Conservation (phyloP, 2,797 vertebrate species). For the Denticeps clupeoides region DNA sequence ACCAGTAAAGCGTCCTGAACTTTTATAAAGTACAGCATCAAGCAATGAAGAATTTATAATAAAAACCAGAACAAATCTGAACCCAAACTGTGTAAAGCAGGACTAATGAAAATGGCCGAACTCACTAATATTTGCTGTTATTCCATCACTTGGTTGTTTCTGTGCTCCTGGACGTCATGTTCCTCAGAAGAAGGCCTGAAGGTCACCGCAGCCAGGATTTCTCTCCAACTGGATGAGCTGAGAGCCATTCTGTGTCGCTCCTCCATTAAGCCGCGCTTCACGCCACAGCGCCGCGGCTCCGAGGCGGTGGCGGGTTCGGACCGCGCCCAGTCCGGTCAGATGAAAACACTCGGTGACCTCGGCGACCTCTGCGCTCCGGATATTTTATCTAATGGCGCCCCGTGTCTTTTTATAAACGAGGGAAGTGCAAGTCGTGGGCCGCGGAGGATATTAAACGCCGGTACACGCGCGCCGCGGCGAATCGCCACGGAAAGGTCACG, state of each 20-base stretch:
- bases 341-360: slow-evolving; percentile 1
- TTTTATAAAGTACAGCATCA: too few relatives aligned
- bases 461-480: slow-evolving; percentile 8
- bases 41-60: too few relatives aligned
- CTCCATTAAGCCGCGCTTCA: slow-evolving; percentile 16
- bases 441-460: slow-evolving; percentile 8
- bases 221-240: slow-evolving; percentile 32
- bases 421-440: slow-evolving; percentile 7
- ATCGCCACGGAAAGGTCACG: slow-evolving; percentile 26
- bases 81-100: too few relatives aligned
- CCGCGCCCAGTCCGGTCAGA: too few relatives aligned
- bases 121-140: too few relatives aligned
- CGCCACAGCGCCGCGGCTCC: too few relatives aligned
- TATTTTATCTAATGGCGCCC: slow-evolving; percentile 12
- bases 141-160: not conserved
- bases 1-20: too few relatives aligned
- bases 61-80: too few relatives aligned
- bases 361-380: slow-evolving; percentile 3
- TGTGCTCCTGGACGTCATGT: slow-evolving; percentile 4
- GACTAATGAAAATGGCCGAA: too few relatives aligned
- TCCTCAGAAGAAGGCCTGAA: too few relatives aligned
- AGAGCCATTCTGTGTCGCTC: slow-evolving; percentile 35
- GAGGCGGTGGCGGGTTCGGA: too few relatives aligned
- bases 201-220: slow-evolving; percentile 23
- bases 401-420: slow-evolving; percentile 18